Base-by-base conservation (phyloP, 1,140 invertebrate genomes). In the Drosophila repletoides region DNA sequence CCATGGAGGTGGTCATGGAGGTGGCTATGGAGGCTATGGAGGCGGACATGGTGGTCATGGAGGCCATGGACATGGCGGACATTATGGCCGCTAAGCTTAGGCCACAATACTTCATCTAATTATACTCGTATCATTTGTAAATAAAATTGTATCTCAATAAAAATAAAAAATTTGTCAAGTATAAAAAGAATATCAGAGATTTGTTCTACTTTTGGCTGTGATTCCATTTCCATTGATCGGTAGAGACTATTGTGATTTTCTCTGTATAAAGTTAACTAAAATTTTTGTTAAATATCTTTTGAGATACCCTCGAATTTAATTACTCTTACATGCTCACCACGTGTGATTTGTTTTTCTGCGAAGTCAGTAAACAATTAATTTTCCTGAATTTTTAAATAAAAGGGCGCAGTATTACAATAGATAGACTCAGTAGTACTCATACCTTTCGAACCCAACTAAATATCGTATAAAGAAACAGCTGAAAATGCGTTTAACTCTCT, bases 401-500 rank as follows among this genome's bases (percentile, higher is more conserved):
- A 75, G 65, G 34, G 38, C 19, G 9, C 1, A 12, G 12, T 3
- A 10, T 15, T 43, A 4, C n/a, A 40, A 19, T 3, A 15, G 34
- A 7, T 26, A 28, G 21, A 9, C 7, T 34, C 41, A 58, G 55
- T 58, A 24, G 15, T 3, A 19, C 15, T 9, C 3, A 28, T 3
- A 15, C 28, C 15, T 40, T 21, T n/a, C 3, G 36, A 2, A n/a
- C 14, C 21, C 9, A 40, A 21, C 7, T 1, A 15, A 40, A 40
- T 1, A 4, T 36, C n/a, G 22, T 0, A 1, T 12, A 15, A 36
- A 34, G 29, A 24, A 31, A 34, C 24, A 33, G 22, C 9, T 17
- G 6, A 45, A 45, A 19, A 76, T 76, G 73, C 73, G 73, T 41
- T 29, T 76, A 0, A 41, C 52, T 6, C 36, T 67, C 2, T 3